These are phyloP conservation scores for Strigamia transsilvanica DNA, from an alignment of 2,888 invertebrate genomes.

Conservation along the genomic window DNA sequence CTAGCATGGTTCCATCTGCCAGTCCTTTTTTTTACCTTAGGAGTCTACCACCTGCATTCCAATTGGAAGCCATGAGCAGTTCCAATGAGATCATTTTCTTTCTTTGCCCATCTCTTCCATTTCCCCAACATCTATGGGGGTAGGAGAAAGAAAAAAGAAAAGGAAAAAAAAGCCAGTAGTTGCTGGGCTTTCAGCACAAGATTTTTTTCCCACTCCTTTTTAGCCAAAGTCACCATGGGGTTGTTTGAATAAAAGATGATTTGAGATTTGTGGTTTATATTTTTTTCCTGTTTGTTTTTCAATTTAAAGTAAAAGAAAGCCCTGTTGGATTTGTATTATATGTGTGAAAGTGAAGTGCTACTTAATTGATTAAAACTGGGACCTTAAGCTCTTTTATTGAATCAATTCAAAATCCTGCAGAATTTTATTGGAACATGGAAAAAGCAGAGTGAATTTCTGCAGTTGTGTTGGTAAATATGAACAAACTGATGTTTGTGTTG, in stretches of 20 bases:
- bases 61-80: constrained; percentile 48
- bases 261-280: constrained; percentile 22
- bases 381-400: too few species aligned
- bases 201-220: background rate
- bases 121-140: constrained; percentile 25
- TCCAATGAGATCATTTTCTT: constrained; percentile 49
- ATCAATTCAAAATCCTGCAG: too few species aligned
- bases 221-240: constrained; percentile 1
- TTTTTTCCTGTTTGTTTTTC: background rate
- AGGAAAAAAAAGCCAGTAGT: background rate
- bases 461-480: constrained; percentile 27
- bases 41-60: constrained; percentile 42
- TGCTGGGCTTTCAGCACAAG: constrained; percentile 38
- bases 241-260: constrained; percentile 48
- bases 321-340: background rate
- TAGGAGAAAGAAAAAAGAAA: background rate
- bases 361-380: too few species aligned
- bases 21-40: constrained; percentile 29
- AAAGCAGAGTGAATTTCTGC: background rate
- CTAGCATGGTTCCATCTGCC: constrained; percentile 15
- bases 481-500: constrained; percentile 31
- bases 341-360: background rate
- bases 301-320: background rate
- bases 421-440: background rate
- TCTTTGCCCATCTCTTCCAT: constrained; percentile 47